phyloP scores from a whole-genome alignment of 2,797 vertebrate species.

The Buceros bicornis region DNA sequence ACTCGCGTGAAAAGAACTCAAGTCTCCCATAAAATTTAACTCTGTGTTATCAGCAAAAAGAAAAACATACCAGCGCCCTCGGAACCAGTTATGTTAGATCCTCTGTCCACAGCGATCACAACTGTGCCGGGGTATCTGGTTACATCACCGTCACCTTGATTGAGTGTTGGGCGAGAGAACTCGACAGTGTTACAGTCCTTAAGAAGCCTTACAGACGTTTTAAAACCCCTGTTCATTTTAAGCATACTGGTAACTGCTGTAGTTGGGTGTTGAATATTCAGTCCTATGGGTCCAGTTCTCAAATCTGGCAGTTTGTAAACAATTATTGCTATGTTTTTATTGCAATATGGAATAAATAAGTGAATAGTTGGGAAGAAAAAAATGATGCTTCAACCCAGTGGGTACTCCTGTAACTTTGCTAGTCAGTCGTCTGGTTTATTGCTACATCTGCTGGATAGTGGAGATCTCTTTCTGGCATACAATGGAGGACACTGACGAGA shows the following conservation, averaged over 20 bases:
- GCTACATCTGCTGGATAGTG: neutral
- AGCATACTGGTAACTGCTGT: neutral
- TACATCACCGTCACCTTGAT: neutral
- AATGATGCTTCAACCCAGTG: neutral
- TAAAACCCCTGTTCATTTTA: neutral
- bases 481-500: neutral
- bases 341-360: neutral
- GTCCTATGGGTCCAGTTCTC: neutral
- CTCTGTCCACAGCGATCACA: conserved; percentile 35
- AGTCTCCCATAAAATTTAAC: conserved; percentile 14
- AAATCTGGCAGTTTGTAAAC: neutral
- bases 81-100: conserved; percentile 25
- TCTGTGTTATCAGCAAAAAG: neutral
- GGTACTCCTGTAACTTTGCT: neutral
- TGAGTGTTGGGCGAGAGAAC: neutral
- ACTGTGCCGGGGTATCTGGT: conserved; percentile 6
- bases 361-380: neutral
- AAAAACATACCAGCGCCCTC: neutral
- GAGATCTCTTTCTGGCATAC: neutral
- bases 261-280: neutral
- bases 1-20: neutral
- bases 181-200: neutral
- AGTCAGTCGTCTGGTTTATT: neutral
- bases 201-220: neutral
- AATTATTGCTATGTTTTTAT: neutral